Percentiles rank a stretch among this genome's conserved stretches.
Evolutionary conservation across 2,113 vertebrate species (phyloP).

Genomic region (Gymnobelideus leadbeateri): DNA sequence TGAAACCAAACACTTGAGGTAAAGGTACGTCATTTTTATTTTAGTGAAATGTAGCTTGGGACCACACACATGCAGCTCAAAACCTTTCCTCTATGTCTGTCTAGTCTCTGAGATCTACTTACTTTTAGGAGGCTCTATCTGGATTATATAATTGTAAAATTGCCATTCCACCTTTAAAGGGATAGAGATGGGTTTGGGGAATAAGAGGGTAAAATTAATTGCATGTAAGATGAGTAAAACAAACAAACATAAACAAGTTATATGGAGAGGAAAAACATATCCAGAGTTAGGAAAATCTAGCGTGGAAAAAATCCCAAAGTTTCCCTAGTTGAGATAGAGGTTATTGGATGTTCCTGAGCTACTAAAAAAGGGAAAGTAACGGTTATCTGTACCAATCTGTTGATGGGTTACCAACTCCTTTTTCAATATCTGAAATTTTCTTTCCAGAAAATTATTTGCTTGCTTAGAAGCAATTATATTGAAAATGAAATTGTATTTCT

Average conservation of each 20-base stretch:
- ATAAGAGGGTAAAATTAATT: constrained; percentile 11
- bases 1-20: constrained; percentile 1
- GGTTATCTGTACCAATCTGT: constrained; percentile 64
- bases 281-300: constrained; percentile 59
- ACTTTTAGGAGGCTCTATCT: constrained; percentile 14
- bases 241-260: constrained; percentile 34
- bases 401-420: neutral
- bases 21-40: constrained; percentile 45
- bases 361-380: constrained; percentile 77
- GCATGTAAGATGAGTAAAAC: constrained; percentile 17
- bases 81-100: constrained; percentile 32
- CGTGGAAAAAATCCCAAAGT: constrained; percentile 62
- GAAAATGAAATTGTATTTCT: constrained; percentile 52
- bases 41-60: constrained; percentile 12
- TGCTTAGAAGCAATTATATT: neutral
- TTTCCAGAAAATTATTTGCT: constrained; percentile 21
- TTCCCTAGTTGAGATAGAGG: constrained; percentile 71
- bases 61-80: constrained; percentile 15
- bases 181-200: neutral
- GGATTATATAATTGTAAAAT: constrained; percentile 29
- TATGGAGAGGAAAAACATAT: neutral
- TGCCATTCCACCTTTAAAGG: constrained; percentile 46
- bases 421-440: constrained; percentile 24
- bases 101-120: constrained; percentile 37
- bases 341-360: constrained; percentile 68